Base-by-base conservation (phyloP, 1,140 invertebrate species). In the Tribolium madens region DNA sequence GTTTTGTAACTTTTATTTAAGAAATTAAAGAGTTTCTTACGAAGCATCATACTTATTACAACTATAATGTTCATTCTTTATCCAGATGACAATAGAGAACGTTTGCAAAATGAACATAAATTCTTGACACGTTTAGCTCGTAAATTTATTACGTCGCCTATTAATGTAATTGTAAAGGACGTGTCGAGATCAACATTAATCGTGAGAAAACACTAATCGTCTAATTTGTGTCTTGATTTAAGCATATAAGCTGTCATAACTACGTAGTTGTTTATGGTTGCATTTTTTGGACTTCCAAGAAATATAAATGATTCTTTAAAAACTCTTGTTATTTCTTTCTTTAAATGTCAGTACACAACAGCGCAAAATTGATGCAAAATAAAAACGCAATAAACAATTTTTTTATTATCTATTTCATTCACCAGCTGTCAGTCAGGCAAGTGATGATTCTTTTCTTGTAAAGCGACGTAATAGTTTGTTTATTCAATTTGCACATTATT, bases 151-250 rank as follows among this genome's bases (percentile, higher is more conserved):
- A 64, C 57, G 57, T 72, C 21, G 42, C 46, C 17, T 33, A 72
- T 72, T 72, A 72, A 50, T 48, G 70, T 72, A 72, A 72, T 72
- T 72, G 70, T 72, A 46, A 48, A 72, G 50, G 50, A 72, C 36
- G 15, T 48, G 68, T 47, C 42, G 47, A 48, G 68, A 48, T 47
- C 42, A 71, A 71, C 18, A 47, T 1, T 71, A 50, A 72, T 72
- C 70, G 70, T 72, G 70, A 72, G 70, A 72, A 72, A 72, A 72
- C 70, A 72, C 42, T 72, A 72, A 72, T 72, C 46, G 70, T 48
- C 46, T 52, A 72, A 72, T 72, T 72, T 72, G 70, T 52, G 47
- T 31, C 70, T 72, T 72, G 70, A 72, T 72, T 72, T 72, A 14
- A 57, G 42, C 69, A 47, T 72, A 5, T 15, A 14, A 50, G 15